Evolutionary conservation across 2,888 invertebrate species (phyloP).

Genomic region (Pollenia labialis): DNA sequence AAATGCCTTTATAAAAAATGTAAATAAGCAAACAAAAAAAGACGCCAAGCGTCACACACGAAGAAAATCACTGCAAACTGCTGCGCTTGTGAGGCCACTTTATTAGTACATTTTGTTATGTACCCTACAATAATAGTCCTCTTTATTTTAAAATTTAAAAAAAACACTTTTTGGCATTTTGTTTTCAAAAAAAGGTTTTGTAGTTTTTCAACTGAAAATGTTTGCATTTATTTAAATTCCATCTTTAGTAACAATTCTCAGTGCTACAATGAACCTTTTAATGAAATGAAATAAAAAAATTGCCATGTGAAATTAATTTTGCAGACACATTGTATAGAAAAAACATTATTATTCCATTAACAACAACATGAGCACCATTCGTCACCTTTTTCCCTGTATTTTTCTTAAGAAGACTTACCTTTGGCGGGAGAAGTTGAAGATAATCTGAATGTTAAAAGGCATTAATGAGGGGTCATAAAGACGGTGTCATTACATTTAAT

Average conservation of each 20-base stretch:
- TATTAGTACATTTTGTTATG: too few relatives aligned
- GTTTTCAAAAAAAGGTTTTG: too few relatives aligned
- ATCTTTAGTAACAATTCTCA: conserved; percentile 1
- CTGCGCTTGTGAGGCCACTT: too few relatives aligned
- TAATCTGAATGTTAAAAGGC: conserved; percentile 10
- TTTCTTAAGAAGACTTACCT: neutral
- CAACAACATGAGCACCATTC: conserved; percentile 1
- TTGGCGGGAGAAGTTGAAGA: neutral
- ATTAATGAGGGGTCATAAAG: conserved; percentile 56
- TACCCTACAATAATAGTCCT: too few relatives aligned
- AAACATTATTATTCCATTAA: conserved; percentile 43
- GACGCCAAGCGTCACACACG: too few relatives aligned
- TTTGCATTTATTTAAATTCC: conserved; percentile 12
- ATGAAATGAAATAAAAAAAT: conserved; percentile 30
- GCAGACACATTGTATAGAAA: conserved; percentile 18
- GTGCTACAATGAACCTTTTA: conserved; percentile 25
- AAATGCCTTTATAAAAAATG: too few relatives aligned
- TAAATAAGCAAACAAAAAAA: too few relatives aligned
- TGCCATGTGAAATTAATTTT: conserved; percentile 42
- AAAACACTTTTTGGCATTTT: too few relatives aligned
- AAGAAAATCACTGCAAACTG: too few relatives aligned
- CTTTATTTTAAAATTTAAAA: too few relatives aligned
- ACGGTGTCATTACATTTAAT: conserved; percentile 60
- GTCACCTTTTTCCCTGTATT: neutral
- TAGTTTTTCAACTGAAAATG: neutral